Base-by-base conservation (phyloP, 2,888 invertebrate species). In the Cloeon dipterum region DNA sequence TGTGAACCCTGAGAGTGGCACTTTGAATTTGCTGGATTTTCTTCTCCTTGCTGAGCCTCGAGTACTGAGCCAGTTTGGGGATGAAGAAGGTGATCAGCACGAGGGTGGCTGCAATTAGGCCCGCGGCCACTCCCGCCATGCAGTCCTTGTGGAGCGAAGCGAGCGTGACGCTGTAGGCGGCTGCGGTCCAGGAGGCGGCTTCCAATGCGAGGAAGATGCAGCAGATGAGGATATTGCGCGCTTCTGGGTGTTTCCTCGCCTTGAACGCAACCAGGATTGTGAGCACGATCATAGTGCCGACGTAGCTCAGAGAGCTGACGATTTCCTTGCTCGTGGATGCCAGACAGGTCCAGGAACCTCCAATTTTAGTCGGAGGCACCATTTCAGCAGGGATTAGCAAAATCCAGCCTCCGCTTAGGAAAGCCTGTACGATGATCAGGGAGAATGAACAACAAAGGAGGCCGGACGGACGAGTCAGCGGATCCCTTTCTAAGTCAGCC, bases 371-470 rank as follows among this genome's bases (percentile, higher is more conserved):
- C 25, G 17, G 17, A 4, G 34, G 25, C 4, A 7, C 33, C 3
- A 21, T 32, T 17, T n/a, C 18, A 14, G 38, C 32, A 8, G 38
- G 25, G n/a, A 38, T 25, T 13, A 38, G 34, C 10, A 38, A 26
- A 5, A 38, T 8, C 38, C 38, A 38, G 20, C 38, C 38, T 5
- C 33, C 25, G 17, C 19, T 26, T 8, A 38, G 16, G 26, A 34
- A 38, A 7, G 38, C 34, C 26, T 38, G 38, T 5, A 38, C 34
- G 11, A 38, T 14, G 10, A 25, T 19, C 5, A 38, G 38, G 16
- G 38, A 16, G 5, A 38, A 26, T 2, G 34, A 11, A 8, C 33
- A 38, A 4, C 23, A 18, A 7, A 38, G 23, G n/a, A 38, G 34
- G 17, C 38, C 38, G 16, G 32, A 4, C 5, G 38, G 34, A 14